Evolutionary conservation across 2,888 invertebrate genomes (phyloP).

Genomic region (Eretmocerus hayati): DNA sequence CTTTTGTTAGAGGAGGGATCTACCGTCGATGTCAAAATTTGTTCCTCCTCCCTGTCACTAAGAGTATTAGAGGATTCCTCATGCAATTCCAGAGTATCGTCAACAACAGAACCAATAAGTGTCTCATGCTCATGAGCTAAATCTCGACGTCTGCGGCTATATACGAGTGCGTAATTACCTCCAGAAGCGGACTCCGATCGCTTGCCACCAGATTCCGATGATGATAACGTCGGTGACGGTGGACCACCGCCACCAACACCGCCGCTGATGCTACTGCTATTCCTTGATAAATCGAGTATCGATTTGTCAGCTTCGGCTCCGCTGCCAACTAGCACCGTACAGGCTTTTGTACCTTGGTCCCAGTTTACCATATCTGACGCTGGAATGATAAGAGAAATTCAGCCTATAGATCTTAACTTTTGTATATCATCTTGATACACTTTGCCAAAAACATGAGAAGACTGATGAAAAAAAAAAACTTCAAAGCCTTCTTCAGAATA

Average conservation of each 20-base stretch:
- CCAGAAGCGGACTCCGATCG: conserved; percentile 42
- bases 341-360: conserved; percentile 76
- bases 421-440: no score
- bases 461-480: no score
- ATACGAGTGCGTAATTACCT: conserved; percentile 45
- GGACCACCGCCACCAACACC: conserved; percentile 28
- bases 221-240: conserved; percentile 7
- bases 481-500: no score
- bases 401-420: no score
- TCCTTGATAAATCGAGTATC: conserved; percentile 55
- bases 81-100: conserved; percentile 5
- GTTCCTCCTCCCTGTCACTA: background rate
- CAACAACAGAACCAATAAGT: background rate
- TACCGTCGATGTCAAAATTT: no score
- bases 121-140: conserved; percentile 34
- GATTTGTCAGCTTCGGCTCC: conserved; percentile 64
- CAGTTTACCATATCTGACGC: conserved; percentile 78
- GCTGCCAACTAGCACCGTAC: conserved; percentile 77
- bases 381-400: no score
- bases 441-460: no score
- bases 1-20: background rate
- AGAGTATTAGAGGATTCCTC: background rate
- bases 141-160: conserved; percentile 63
- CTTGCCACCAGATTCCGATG: conserved; percentile 47
- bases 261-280: conserved; percentile 59